Conservation (phyloP, 2,113 vertebrate genomes). For the Bostrychus sinensis region DNA sequence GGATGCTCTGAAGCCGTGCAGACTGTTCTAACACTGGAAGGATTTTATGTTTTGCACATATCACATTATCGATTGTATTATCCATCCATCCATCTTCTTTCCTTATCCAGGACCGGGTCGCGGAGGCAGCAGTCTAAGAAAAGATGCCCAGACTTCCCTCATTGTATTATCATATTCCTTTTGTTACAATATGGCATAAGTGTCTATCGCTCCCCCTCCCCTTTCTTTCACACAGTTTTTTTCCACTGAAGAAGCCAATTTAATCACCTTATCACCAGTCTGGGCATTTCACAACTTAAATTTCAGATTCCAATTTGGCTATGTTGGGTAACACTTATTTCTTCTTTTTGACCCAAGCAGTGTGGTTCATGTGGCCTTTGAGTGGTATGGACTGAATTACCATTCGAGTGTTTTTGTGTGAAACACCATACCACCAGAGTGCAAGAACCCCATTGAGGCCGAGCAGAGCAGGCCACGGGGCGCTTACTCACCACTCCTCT, state of each 20-base stretch:
- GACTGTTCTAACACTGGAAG: conserved; percentile 41
- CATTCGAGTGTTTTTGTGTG: conserved; percentile 53
- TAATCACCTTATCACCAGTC: conserved; percentile 42
- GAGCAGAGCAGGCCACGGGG: conserved; percentile 41
- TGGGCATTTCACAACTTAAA: conserved; percentile 23
- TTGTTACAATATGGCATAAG: too few relatives aligned
- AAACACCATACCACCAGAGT: conserved; percentile 50
- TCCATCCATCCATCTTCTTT: too few relatives aligned
- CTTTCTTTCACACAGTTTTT: conserved; percentile 21
- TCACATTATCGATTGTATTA: conserved; percentile 24
- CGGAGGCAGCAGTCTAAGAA: too few relatives aligned
- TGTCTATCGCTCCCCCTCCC: not conserved
- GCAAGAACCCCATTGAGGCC: conserved; percentile 28
- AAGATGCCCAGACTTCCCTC: too few relatives aligned
- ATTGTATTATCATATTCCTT: too few relatives aligned
- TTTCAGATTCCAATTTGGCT: conserved; percentile 43
- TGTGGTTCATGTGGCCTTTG: conserved; percentile 47
- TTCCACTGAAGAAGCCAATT: conserved; percentile 31
- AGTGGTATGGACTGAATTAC: conserved; percentile 26
- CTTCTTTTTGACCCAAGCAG: conserved; percentile 20
- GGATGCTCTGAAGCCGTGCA: conserved; percentile 27
- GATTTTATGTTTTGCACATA: too few relatives aligned
- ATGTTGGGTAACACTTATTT: conserved; percentile 44
- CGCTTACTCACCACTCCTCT: conserved; percentile 59
- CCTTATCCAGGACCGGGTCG: too few relatives aligned